These are phyloP conservation scores for Mormoops blainvillei DNA, from an alignment of 2,113 vertebrate genomes.

Conservation along the genomic window DNA sequence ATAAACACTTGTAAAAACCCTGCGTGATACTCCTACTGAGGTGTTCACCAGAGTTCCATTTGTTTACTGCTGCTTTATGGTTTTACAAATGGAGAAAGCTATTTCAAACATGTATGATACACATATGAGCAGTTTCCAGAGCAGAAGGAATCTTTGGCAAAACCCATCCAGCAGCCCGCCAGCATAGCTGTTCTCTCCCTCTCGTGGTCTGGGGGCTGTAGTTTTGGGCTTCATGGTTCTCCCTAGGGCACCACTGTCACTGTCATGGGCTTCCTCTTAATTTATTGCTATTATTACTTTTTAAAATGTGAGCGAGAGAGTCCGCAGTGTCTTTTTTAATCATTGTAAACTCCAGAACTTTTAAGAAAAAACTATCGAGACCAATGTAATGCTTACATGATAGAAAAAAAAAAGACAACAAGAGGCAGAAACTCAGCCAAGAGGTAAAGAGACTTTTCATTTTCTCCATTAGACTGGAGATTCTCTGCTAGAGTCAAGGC, in stretches of 20 bases:
- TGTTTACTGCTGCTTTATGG: slow-evolving; percentile 49
- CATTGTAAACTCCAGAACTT: slow-evolving; percentile 56
- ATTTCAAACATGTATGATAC: slow-evolving; percentile 42
- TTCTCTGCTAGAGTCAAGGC: background rate
- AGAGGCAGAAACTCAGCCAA: slow-evolving; percentile 26
- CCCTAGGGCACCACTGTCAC: background rate
- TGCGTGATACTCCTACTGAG: background rate
- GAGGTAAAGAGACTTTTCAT: background rate
- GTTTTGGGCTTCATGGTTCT: background rate
- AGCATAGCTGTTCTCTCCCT: slow-evolving; percentile 5
- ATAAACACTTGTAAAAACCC: slow-evolving; percentile 21
- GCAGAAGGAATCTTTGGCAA: slow-evolving; percentile 54
- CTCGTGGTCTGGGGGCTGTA: background rate
- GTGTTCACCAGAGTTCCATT: background rate
- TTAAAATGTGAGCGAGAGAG: slow-evolving; percentile 47
- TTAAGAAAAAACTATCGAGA: slow-evolving; percentile 14
- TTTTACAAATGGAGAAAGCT: slow-evolving; percentile 49
- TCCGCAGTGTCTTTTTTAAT: slow-evolving; percentile 64
- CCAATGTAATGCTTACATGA: background rate
- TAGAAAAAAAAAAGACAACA: background rate
- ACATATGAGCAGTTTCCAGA: slow-evolving; percentile 60
- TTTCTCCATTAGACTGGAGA: slow-evolving; percentile 12
- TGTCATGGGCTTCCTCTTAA: background rate
- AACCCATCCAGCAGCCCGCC: background rate
- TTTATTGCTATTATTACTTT: slow-evolving; percentile 29